Percentiles rank a stretch among this genome's conserved stretches.
phyloP scores from a whole-genome alignment of 2,888 invertebrate genomes.

The Anthophora plumipes region DNA sequence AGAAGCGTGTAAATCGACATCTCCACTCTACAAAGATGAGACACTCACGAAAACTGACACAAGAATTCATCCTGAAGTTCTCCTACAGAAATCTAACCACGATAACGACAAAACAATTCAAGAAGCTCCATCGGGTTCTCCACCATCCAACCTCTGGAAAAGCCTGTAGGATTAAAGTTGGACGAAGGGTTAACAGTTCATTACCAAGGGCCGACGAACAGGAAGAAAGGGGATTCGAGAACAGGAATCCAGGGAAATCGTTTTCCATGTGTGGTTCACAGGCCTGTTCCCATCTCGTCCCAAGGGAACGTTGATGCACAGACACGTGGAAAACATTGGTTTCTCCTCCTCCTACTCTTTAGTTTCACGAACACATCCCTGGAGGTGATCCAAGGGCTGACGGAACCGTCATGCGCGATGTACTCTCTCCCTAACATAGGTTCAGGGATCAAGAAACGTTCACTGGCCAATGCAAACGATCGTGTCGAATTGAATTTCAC shows the following conservation, averaged over 20 bases:
- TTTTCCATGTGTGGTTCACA: not conserved
- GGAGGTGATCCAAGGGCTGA: slow-evolving; percentile 32
- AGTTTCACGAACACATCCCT: slow-evolving; percentile 59
- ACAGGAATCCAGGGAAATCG: slow-evolving; percentile 7
- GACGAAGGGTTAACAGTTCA: slow-evolving; percentile 20
- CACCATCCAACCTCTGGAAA: not conserved
- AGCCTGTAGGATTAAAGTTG: not conserved
- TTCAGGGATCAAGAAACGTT: slow-evolving; percentile 14
- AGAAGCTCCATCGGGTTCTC: not conserved
- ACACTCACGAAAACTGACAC: not conserved
- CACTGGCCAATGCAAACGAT: slow-evolving; percentile 43
- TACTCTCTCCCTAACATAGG: slow-evolving; percentile 18
- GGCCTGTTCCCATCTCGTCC: not conserved
- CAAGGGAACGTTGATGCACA: not conserved
- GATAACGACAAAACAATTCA: not conserved
- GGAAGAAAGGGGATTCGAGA: slow-evolving; percentile 13
- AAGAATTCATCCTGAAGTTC: not conserved
- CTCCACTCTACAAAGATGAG: not conserved
- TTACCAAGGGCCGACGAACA: not conserved
- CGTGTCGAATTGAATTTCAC: slow-evolving; percentile 56
- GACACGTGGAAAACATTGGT: not conserved
- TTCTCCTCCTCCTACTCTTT: slow-evolving; percentile 5
- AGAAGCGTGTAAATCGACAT: too few species aligned
- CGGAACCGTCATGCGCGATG: slow-evolving; percentile 43
- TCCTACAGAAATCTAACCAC: not conserved